phyloP scores from a whole-genome alignment of 2,888 invertebrate genomes.

The Entomobrya multifasciata region DNA sequence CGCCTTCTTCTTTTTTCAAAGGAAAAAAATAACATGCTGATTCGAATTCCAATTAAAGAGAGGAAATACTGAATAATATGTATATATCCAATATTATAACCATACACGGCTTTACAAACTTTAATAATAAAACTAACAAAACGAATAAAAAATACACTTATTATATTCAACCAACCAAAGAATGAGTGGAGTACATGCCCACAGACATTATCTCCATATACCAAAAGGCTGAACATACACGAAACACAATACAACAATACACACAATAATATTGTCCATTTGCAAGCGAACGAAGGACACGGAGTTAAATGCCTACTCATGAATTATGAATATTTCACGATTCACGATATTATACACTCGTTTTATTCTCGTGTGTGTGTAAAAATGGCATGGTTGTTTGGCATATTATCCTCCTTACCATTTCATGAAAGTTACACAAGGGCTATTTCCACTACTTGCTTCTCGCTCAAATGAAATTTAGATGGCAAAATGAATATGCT shows the following conservation, averaged over 20 bases:
- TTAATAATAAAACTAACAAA: conserved; percentile 38
- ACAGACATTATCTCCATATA: neutral
- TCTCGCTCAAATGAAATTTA: conserved; percentile 53
- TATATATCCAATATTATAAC: too few relatives aligned
- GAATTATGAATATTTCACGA: conserved; percentile 50
- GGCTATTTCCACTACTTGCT: conserved; percentile 38
- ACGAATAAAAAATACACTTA: conserved; percentile 34
- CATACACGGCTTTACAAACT: neutral
- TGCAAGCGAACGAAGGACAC: neutral
- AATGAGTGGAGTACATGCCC: neutral
- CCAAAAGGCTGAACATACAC: neutral
- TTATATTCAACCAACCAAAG: neutral
- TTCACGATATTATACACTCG: conserved; percentile 29
- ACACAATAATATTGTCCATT: neutral
- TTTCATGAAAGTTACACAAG: conserved; percentile 44
- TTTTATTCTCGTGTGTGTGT: conserved; percentile 38
- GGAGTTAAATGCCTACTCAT: conserved; percentile 33
- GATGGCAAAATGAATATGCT: conserved; percentile 9
- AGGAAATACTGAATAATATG: neutral
- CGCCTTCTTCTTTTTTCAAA: neutral
- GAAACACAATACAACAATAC: neutral
- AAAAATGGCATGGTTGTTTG: conserved; percentile 50
- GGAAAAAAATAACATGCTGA: conserved; percentile 3
- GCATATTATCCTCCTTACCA: conserved; percentile 22
- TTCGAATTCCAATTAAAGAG: conserved; percentile 37